Conservation (phyloP, 2,113 vertebrate species). For the Ctenodactylus gundi region DNA sequence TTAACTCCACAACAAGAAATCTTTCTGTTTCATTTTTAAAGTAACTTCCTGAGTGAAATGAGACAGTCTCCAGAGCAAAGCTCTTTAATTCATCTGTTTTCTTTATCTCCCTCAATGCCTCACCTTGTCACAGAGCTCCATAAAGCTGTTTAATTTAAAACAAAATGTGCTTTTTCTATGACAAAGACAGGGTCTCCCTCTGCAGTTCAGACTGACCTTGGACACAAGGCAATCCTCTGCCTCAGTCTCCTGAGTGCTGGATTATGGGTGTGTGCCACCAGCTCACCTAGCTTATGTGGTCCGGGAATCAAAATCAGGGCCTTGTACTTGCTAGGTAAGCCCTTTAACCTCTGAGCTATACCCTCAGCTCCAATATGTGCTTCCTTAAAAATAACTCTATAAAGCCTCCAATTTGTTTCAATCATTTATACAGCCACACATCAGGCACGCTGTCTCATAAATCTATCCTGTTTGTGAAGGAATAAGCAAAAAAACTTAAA, state of each 20-base stretch:
- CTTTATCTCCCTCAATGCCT: neutral
- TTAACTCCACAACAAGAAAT: constrained; percentile 16
- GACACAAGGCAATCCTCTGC: no score
- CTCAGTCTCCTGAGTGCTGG: no score
- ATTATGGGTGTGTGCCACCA: no score
- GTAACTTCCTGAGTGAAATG: neutral
- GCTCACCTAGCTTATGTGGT: no score
- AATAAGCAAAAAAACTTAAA: constrained; percentile 27
- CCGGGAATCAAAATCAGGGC: no score
- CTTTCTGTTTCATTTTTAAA: neutral
- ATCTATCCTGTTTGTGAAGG: constrained; percentile 7
- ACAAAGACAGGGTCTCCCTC: no score
- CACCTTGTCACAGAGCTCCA: neutral
- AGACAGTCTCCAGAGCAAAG: neutral
- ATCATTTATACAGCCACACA: constrained; percentile 3
- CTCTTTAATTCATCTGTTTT: neutral
- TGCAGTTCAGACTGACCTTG: no score
- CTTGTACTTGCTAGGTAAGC: no score
- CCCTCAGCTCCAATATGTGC: neutral
- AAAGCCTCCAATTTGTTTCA: constrained; percentile 22
- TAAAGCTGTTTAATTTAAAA: neutral
- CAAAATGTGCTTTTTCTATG: neutral
- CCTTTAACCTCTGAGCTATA: no score
- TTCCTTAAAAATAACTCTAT: neutral
- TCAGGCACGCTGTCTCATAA: neutral